Percentiles rank a stretch among this genome's conserved stretches.
phyloP scores from a whole-genome alignment of 2,113 vertebrate genomes.

The Meles meles region DNA sequence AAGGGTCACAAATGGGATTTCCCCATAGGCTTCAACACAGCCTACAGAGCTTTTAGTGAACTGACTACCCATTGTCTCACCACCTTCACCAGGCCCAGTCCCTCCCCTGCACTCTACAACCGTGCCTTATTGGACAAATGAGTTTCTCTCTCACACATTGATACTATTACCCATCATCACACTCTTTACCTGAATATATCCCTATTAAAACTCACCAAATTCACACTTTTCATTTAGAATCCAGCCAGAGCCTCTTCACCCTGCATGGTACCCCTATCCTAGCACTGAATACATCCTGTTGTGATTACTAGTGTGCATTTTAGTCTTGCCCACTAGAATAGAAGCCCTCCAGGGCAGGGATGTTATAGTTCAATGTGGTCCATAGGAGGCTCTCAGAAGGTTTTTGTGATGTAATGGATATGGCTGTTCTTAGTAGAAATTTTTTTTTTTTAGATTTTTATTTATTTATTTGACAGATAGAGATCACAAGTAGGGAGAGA shows the following conservation, averaged over 20 bases:
- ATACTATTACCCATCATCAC: background rate
- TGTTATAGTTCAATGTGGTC: background rate
- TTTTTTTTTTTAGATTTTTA: too few species aligned
- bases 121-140: background rate
- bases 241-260: background rate
- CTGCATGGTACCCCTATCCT: background rate
- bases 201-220: conserved; percentile 6
- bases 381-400: background rate
- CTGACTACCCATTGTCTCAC: background rate
- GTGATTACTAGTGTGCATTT: background rate
- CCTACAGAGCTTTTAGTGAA: background rate
- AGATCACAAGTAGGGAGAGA: too few species aligned
- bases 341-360: background rate
- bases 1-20: background rate
- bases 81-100: background rate
- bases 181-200: background rate
- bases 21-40: background rate
- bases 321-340: background rate
- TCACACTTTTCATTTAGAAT: background rate
- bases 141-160: background rate
- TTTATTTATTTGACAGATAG: too few species aligned
- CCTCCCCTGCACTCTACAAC: background rate
- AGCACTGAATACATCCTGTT: background rate
- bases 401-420: background rate
- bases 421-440: background rate